Conservation (phyloP, 2,888 invertebrate species). For the Sinelater perroti region DNA sequence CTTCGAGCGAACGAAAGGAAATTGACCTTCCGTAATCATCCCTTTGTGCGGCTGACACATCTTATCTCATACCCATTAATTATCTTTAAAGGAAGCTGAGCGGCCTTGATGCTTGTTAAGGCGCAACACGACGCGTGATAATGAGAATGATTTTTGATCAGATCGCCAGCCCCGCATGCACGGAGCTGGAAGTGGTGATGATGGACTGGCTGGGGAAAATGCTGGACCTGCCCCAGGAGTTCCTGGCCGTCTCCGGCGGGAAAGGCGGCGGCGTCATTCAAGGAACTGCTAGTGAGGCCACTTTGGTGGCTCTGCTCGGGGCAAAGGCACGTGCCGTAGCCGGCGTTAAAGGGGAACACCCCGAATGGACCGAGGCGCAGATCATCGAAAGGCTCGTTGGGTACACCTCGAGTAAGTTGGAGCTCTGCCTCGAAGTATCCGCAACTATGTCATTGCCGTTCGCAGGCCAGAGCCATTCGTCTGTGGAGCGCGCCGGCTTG, state of each 20-base stretch:
- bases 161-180: constrained; percentile 95
- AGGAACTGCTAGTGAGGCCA: constrained; percentile 95
- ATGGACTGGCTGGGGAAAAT: constrained; percentile 96
- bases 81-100: constrained; percentile 1
- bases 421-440: not conserved
- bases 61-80: constrained; percentile 4
- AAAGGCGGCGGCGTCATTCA: constrained; percentile 85
- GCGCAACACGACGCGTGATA: not conserved
- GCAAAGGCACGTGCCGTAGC: constrained; percentile 81
- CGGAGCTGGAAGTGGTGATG: constrained; percentile 94
- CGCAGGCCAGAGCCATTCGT: constrained; percentile 89
- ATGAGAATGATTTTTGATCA: constrained; percentile 56
- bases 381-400: constrained; percentile 84
- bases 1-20: constrained; percentile 15
- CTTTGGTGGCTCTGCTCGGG: constrained; percentile 89
- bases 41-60: constrained; percentile 13
- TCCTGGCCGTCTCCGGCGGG: constrained; percentile 81
- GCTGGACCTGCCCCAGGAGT: constrained; percentile 84
- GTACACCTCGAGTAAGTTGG: constrained; percentile 75
- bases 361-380: constrained; percentile 77
- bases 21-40: constrained; percentile 11
- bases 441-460: constrained; percentile 27
- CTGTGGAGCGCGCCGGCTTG: constrained; percentile 91
- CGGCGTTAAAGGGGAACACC: constrained; percentile 74
- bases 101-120: not conserved